These are phyloP conservation scores for Lutjanus argentimaculatus DNA, from an alignment of 2,797 vertebrate species.

Conservation along the genomic window DNA sequence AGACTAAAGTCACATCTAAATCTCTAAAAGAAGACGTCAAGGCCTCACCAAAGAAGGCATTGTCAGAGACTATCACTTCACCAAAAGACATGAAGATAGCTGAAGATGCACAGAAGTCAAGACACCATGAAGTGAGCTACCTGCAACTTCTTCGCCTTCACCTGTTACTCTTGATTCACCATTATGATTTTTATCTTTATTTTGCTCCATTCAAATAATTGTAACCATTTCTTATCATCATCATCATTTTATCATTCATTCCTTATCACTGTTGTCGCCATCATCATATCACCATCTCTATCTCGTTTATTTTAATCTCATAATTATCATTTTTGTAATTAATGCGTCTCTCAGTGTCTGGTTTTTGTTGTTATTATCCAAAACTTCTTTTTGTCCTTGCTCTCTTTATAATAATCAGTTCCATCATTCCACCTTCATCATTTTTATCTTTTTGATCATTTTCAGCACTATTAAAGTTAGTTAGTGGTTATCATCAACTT, in stretches of 20 bases:
- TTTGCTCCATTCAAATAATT: conserved; percentile 60
- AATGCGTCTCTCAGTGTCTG: background rate
- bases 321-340: conserved; percentile 1
- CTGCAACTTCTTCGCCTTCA: conserved; percentile 83
- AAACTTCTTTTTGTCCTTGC: background rate
- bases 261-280: background rate
- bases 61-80: conserved; percentile 80
- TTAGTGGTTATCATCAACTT: conserved; percentile 2
- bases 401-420: conserved; percentile 13
- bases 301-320: background rate
- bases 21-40: conserved; percentile 87
- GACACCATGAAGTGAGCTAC: conserved; percentile 95
- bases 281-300: background rate
- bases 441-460: background rate
- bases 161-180: conserved; percentile 72
- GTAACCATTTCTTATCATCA: conserved; percentile 46
- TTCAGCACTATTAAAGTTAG: background rate
- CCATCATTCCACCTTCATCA: background rate
- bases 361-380: conserved; percentile 9
- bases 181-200: conserved; percentile 45
- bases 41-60: conserved; percentile 83
- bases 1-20: conserved; percentile 83
- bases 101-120: conserved; percentile 87
- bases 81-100: conserved; percentile 86
- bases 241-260: conserved; percentile 15